phyloP scores from a whole-genome alignment of 2,888 invertebrate genomes.

The Seira sanloemensis region DNA sequence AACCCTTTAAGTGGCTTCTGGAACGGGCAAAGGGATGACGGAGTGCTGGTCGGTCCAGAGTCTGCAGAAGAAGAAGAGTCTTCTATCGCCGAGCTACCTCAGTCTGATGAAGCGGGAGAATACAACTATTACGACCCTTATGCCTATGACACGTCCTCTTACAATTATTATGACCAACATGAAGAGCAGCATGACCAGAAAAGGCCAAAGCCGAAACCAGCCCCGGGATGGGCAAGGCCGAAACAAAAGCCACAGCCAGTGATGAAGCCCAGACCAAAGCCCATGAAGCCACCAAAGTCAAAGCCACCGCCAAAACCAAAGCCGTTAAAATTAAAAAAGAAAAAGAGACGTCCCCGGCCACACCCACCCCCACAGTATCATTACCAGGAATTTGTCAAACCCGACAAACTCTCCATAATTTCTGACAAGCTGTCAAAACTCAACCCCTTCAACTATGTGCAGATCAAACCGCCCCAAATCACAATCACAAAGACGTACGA shows the following conservation, averaged over 20 bases:
- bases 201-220: conserved; percentile 34
- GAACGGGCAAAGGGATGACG: conserved; percentile 14
- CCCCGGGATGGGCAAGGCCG: neutral
- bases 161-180: conserved; percentile 11
- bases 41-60: neutral
- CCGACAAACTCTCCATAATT: conserved; percentile 28
- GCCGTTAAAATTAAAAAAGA: conserved; percentile 1
- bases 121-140: conserved; percentile 23
- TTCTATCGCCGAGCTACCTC: neutral
- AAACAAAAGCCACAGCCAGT: neutral
- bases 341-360: neutral
- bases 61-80: neutral
- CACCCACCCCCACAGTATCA: conserved; percentile 9
- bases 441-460: conserved; percentile 36
- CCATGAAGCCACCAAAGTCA: neutral
- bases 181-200: conserved; percentile 17
- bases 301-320: neutral
- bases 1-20: conserved; percentile 35
- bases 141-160: conserved; percentile 14
- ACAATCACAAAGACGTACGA: neutral
- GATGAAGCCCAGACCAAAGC: neutral
- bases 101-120: conserved; percentile 21
- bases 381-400: conserved; percentile 27
- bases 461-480: neutral
- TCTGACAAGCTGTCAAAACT: conserved; percentile 37